These are phyloP conservation scores for Nysson spinosus DNA, from an alignment of 2,888 invertebrate genomes.

Conservation along the genomic window DNA sequence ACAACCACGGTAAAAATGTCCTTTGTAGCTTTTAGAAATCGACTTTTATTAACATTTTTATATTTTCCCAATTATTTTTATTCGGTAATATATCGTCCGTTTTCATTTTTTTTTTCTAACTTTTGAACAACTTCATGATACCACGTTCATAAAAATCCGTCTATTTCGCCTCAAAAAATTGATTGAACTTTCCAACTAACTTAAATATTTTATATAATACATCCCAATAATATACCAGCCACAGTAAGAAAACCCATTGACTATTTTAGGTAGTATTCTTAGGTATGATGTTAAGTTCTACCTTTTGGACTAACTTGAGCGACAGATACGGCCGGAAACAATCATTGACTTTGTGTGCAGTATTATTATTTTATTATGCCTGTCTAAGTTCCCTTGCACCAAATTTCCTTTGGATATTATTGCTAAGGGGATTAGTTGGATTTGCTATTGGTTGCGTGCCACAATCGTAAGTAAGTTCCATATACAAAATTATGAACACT, in stretches of 20 bases:
- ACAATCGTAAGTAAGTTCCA: constrained; percentile 88
- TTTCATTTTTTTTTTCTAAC: too few relatives aligned
- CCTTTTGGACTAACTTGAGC: constrained; percentile 97
- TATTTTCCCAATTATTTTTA: constrained; percentile 4
- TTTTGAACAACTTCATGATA: too few relatives aligned
- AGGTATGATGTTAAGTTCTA: constrained; percentile 98
- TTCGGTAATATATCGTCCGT: neutral
- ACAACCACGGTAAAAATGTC: constrained; percentile 86
- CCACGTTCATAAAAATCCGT: too few relatives aligned
- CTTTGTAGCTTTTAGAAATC: neutral
- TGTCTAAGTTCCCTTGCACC: constrained; percentile 93
- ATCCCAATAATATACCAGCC: too few relatives aligned
- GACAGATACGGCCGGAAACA: constrained; percentile 95
- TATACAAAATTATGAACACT: neutral
- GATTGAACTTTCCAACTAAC: too few relatives aligned
- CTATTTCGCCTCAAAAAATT: too few relatives aligned
- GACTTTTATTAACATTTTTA: neutral
- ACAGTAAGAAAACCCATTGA: too few relatives aligned
- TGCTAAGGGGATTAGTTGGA: constrained; percentile 94
- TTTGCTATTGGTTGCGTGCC: constrained; percentile 98
- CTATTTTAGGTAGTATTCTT: constrained; percentile 86
- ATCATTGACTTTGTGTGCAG: constrained; percentile 94
- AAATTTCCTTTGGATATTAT: constrained; percentile 92
- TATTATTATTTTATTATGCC: constrained; percentile 94
- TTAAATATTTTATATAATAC: too few relatives aligned